Conservation (phyloP, 2,113 vertebrate species). For the Hypanus sabinus region DNA sequence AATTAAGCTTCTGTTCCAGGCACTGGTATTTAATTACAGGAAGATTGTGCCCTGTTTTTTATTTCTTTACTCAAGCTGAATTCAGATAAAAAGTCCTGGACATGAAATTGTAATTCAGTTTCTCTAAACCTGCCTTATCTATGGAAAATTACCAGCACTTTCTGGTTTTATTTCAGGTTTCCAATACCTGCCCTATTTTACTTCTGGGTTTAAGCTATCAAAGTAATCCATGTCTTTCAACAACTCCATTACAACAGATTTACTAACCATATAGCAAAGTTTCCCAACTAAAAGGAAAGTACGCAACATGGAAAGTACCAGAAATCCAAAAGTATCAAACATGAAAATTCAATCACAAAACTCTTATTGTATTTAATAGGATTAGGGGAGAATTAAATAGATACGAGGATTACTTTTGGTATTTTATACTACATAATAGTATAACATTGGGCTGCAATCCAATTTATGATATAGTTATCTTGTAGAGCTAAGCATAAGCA, state of each 20-base stretch:
- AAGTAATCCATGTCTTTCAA: background rate
- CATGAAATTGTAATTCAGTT: too few relatives aligned
- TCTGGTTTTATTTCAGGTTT: too few relatives aligned
- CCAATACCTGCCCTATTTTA: background rate
- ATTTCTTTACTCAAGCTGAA: background rate
- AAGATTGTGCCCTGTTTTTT: background rate
- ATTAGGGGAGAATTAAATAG: background rate
- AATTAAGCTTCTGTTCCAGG: background rate
- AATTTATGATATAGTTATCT: slow-evolving; percentile 2
- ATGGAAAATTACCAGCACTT: too few relatives aligned
- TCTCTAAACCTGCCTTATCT: too few relatives aligned
- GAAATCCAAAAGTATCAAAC: background rate
- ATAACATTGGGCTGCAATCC: background rate
- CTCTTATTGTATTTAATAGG: background rate
- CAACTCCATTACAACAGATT: background rate
- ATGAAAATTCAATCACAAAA: slow-evolving; percentile 4
- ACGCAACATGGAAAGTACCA: background rate
- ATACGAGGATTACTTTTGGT: background rate
- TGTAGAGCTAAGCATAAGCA: background rate
- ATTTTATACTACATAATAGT: background rate
- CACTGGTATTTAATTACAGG: background rate
- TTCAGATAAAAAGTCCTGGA: background rate
- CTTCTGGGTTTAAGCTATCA: background rate
- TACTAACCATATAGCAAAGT: background rate
- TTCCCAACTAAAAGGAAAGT: background rate